Evolutionary conservation across 2,888 invertebrate genomes (phyloP).

Genomic region (Andrena camellia): DNA sequence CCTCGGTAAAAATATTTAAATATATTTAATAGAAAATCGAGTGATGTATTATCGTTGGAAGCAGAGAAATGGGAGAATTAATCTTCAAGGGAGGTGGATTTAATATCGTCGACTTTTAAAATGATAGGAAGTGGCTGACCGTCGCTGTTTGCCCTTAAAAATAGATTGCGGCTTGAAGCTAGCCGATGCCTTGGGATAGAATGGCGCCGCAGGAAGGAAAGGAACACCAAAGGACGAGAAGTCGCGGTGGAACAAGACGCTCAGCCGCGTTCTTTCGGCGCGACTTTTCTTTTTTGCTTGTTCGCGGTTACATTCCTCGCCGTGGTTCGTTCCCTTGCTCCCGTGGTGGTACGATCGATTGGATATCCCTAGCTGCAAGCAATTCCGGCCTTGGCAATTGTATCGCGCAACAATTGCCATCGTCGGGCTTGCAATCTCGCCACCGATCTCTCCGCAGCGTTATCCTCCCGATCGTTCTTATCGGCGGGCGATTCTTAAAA

Average conservation of each 20-base stretch:
- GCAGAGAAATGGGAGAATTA: too few species aligned
- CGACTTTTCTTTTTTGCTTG: slow-evolving; percentile 3
- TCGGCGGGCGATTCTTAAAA: slow-evolving; percentile 40
- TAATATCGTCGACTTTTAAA: too few species aligned
- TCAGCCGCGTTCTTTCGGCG: background rate
- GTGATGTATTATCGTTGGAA: too few species aligned
- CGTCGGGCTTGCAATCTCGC: slow-evolving; percentile 38
- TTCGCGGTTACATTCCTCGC: slow-evolving; percentile 20
- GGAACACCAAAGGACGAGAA: background rate
- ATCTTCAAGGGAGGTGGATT: too few species aligned
- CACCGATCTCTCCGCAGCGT: slow-evolving; percentile 34
- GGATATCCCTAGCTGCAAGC: slow-evolving; percentile 54
- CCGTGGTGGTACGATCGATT: slow-evolving; percentile 53
- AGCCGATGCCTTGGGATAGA: slow-evolving; percentile 1
- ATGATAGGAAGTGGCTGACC: too few species aligned
- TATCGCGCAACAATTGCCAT: slow-evolving; percentile 52
- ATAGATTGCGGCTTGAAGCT: background rate
- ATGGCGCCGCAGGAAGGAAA: background rate
- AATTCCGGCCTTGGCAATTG: slow-evolving; percentile 62
- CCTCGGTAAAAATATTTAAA: too few species aligned
- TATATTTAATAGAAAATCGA: too few species aligned
- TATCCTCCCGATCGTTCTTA: slow-evolving; percentile 43
- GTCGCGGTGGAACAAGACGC: background rate
- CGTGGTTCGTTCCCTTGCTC: slow-evolving; percentile 43
- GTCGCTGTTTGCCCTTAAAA: background rate